Percentiles rank a stretch among this genome's conserved stretches.
phyloP scores from a whole-genome alignment of 1,140 invertebrate species.

The Capitella teleta region DNA sequence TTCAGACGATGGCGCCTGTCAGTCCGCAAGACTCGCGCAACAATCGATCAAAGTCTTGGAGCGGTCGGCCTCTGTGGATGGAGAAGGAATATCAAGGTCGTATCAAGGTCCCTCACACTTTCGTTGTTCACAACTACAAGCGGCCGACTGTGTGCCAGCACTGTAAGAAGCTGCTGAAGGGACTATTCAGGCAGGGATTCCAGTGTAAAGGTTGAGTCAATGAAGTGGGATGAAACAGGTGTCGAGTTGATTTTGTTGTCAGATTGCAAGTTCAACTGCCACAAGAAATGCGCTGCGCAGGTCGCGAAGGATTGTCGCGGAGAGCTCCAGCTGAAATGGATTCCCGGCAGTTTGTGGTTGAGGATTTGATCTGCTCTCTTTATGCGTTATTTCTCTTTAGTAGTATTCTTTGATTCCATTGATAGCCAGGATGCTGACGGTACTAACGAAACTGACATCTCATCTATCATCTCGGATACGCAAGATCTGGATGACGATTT shows the following conservation, averaged over 20 bases:
- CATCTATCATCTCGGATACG: conserved; percentile 19
- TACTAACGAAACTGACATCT: conserved; percentile 19
- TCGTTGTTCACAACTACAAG: conserved; percentile 67
- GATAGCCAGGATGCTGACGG: conserved; percentile 19
- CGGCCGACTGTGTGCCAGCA: conserved; percentile 88
- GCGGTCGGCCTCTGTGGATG: conserved; percentile 57
- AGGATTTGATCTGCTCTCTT: too few relatives aligned
- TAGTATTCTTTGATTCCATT: neutral
- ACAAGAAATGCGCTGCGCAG: conserved; percentile 89
- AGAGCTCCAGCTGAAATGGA: conserved; percentile 54
- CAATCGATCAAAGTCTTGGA: conserved; percentile 58
- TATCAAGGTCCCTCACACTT: conserved; percentile 73
- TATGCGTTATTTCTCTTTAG: too few relatives aligned
- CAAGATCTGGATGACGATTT: conserved; percentile 11
- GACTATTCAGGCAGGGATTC: conserved; percentile 89
- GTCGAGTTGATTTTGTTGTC: conserved; percentile 11
- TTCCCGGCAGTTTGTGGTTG: conserved; percentile 18
- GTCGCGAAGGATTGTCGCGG: conserved; percentile 93
- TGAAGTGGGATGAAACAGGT: neutral
- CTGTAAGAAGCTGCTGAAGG: conserved; percentile 89
- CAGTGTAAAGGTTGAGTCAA: conserved; percentile 66
- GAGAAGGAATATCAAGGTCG: conserved; percentile 58
- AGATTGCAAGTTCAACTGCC: conserved; percentile 96
- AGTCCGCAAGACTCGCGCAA: conserved; percentile 14
- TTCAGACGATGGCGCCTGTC: too few relatives aligned